A percentile compares a stretch with the other conserved stretches of the same genome.
Conservation (phyloP, 2,113 vertebrate genomes). For the Pristiophorus japonicus region DNA sequence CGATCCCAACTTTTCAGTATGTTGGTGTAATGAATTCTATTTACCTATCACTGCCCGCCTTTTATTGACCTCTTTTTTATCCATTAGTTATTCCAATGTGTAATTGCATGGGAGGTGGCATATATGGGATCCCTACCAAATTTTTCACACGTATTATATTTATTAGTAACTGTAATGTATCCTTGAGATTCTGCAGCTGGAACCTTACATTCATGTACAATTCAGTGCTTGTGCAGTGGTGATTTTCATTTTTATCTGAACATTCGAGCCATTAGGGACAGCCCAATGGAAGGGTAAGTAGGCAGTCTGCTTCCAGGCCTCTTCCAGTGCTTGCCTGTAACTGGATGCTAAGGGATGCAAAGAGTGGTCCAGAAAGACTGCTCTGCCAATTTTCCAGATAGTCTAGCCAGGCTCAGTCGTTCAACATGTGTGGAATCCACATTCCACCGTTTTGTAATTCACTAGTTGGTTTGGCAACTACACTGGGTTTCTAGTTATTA, state of each 20-base stretch:
- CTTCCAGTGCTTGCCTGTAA: not conserved
- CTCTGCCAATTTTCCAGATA: not conserved
- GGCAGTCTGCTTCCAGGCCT: not conserved
- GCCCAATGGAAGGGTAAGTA: not conserved
- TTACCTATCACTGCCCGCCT: not conserved
- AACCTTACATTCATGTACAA: not conserved
- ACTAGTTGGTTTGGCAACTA: conserved; percentile 2
- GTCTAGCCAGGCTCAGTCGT: not conserved
- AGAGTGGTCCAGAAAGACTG: not conserved
- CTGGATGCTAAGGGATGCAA: not conserved
- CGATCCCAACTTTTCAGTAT: not conserved
- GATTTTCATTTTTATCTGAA: not conserved
- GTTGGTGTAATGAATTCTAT: not conserved
- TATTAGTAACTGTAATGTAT: not conserved
- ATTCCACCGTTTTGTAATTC: not conserved
- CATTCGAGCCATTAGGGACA: not conserved
- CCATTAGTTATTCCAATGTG: not conserved
- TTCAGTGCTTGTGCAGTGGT: not conserved
- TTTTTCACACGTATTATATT: not conserved
- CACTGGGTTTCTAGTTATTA: not conserved
- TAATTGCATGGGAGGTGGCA: not conserved
- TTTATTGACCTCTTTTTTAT: not conserved
- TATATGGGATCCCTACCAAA: not conserved
- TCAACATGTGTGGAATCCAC: conserved; percentile 19
- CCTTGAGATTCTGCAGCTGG: not conserved